Evolutionary conservation across 2,888 invertebrate genomes (phyloP), one percentile per base, ranked within the genome.

Genomic region (Listrodromus nycthemerus): DNA sequence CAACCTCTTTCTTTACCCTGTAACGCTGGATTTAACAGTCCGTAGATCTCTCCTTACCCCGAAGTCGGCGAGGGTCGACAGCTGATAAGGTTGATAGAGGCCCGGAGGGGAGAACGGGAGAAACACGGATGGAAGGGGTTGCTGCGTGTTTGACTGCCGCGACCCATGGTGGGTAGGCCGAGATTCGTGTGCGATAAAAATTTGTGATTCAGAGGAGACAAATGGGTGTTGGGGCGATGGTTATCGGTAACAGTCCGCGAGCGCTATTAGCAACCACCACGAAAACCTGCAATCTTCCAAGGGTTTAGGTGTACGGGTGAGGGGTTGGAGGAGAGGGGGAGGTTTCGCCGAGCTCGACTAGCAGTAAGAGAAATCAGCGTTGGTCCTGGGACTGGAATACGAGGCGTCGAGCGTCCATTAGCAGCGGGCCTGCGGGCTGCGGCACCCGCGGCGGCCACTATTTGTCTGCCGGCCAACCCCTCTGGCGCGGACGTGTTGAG

Each of bases 231-330:
- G 61, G 74, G 75, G 78, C 74, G 87, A 87, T 87, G 83, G 85
- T 87, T 87, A 88, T 88, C 88, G 78, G 50, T 58, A 75, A 78
- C 79, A 71, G 84, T 87, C 84, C 84, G 30, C 84, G 83, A 85
- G 83, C 88, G 87, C 89, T 91, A 91, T 91, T 92, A 92, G 91
- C 91, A 89, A 90, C 89, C 86, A 75, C 89, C 89, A 89, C 88
- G 88, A 90, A 90, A 91, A 90, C 88, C 89, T 88, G 89, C 89
- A 90, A 91, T 92, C 90, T 89, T 86, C 88, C 89, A 86, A 65
- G 73, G 45, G 16, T 30, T 58, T 0, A 1, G 58, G 27, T 58
- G 6, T 58, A 58, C n/a, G 7, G 13, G 16, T 1, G 7, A 30
- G 7, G 24, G 24, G 52, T 7, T 1, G 45, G 30, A 61, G 65